Evolutionary conservation across 2,113 vertebrate species (phyloP).

Genomic region (Platanista minor): DNA sequence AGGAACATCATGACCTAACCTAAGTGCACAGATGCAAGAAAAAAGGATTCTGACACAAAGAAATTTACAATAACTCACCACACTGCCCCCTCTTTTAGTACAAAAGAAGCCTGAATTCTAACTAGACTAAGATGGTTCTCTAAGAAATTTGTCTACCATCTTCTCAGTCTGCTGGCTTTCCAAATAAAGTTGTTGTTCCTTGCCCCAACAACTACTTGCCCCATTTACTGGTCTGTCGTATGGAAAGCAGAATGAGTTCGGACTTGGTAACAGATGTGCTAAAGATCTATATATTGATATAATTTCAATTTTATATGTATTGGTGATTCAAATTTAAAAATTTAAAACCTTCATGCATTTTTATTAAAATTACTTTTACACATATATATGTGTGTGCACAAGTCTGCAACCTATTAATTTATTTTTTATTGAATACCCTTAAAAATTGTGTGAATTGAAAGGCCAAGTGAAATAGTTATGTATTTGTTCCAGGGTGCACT

Average conservation of each 20-base stretch:
- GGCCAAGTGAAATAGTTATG: background rate
- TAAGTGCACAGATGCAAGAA: background rate
- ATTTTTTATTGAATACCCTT: background rate
- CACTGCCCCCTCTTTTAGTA: background rate
- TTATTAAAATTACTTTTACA: background rate
- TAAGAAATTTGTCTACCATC: background rate
- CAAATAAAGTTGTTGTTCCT: background rate
- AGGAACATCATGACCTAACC: background rate
- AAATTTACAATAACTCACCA: background rate
- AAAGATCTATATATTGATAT: background rate
- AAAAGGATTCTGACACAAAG: background rate
- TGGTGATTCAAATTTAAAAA: background rate
- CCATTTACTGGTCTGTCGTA: background rate
- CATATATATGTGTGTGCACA: background rate
- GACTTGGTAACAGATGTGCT: background rate
- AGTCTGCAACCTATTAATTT: background rate
- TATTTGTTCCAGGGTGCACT: background rate
- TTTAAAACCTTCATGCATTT: background rate
- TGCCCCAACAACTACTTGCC: background rate
- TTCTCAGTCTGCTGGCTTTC: background rate
- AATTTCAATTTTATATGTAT: background rate
- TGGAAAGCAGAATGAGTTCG: background rate
- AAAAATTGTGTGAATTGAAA: background rate
- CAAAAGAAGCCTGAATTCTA: background rate
- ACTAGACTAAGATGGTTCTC: background rate